These are phyloP conservation scores for Myopa tessellatipennis DNA, from an alignment of 2,888 invertebrate species.

Conservation along the genomic window DNA sequence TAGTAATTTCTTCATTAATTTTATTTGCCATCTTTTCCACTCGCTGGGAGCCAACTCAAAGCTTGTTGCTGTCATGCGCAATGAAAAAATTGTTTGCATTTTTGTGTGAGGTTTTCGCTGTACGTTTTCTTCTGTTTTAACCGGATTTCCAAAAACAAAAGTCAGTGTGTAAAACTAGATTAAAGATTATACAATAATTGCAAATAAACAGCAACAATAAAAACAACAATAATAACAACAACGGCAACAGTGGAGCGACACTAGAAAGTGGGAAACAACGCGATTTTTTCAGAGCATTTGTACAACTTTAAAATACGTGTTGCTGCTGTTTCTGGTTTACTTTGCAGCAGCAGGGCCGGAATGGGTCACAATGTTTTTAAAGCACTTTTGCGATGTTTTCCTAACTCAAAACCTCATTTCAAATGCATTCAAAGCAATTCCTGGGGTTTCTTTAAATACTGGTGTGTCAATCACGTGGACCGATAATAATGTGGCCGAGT, in stretches of 20 bases:
- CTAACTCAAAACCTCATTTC: no score
- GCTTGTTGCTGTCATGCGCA: not conserved
- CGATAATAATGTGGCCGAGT: no score
- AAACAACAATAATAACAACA: not conserved
- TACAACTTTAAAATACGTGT: no score
- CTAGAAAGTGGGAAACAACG: slow-evolving; percentile 3
- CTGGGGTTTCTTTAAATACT: no score
- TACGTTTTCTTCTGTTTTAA: no score
- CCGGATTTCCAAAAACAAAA: slow-evolving; percentile 36
- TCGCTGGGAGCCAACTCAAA: not conserved
- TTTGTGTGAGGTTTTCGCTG: not conserved
- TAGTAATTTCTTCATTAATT: not conserved
- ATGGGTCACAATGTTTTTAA: no score
- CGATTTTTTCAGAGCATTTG: no score
- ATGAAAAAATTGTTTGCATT: not conserved
- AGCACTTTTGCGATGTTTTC: no score
- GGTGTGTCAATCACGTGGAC: no score
- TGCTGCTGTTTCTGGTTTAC: no score
- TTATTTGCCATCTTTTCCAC: not conserved
- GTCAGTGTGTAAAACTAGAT: slow-evolving; percentile 43
- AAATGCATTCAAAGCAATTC: no score
- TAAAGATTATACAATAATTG: slow-evolving; percentile 48
- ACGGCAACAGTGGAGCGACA: slow-evolving; percentile 15
- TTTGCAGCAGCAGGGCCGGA: no score
- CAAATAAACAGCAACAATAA: slow-evolving; percentile 30